Evolutionary conservation across 2,888 invertebrate genomes (phyloP), one percentile per base, ranked within the genome.

Genomic region (Ophion slaviceki): DNA sequence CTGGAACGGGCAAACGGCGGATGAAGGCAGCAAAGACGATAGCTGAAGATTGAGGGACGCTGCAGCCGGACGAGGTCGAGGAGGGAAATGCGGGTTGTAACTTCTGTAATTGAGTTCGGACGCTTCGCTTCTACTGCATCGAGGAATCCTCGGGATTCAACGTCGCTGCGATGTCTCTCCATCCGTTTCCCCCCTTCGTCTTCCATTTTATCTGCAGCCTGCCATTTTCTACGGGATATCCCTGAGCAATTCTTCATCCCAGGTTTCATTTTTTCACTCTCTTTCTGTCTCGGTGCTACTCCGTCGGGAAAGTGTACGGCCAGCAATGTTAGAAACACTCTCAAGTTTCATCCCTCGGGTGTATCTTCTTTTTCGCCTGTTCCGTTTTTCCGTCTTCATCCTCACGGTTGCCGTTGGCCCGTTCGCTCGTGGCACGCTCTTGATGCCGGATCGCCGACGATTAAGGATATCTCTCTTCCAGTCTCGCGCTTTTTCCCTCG

Each of bases 81-180:
- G 74, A 84, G 76, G 72, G 68, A 62, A 82, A 78, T 82, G 80
- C 85, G 82, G 80, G 89, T 89, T 90, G 91, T 91, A 93, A 93
- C 93, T 92, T 93, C 92, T 91, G 92, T 93, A 93, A 93, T 93
- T 92, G 92, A 93, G 92, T 93, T 93, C 91, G 89, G 90, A 90
- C 91, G 89, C 90, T 90, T 89, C 89, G 88, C 89, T 88, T 70
- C 68, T 89, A 89, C 86, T 88, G 66, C 84, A 80, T 80, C 47
- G 71, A 66, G 71, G 81, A 64, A 82, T 72, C 84, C 87, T 88
- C 88, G 68, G 64, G 72, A 84, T 70, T 68, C 67, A 83, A 75
- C 84, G 53, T 84, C 72, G 53, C 70, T 32, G 40, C 28, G 74
- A 5, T 70, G 68, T 74, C 45, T 77, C 64, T 45, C 77, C 81